Evolutionary conservation across 2,888 invertebrate genomes (phyloP).

Genomic region (Chymomyza fuscimana): DNA sequence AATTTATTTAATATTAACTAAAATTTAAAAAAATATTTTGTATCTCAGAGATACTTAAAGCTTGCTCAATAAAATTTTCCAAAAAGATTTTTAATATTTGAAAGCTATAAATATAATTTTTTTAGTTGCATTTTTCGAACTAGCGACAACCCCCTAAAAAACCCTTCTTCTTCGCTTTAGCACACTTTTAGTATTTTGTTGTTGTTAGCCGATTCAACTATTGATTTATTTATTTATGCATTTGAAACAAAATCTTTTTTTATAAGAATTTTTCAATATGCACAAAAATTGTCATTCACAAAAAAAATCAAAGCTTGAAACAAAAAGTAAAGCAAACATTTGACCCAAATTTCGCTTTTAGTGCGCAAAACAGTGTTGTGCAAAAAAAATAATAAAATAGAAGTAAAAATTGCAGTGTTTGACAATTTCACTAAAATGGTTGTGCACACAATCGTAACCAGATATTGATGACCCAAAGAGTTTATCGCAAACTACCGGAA

Average conservation of each 20-base stretch:
- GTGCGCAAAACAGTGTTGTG: constrained; percentile 39
- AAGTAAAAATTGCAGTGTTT: background rate
- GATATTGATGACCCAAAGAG: constrained; percentile 60
- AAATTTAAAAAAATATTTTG: too few species aligned
- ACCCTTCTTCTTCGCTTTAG: too few species aligned
- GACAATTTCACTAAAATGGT: constrained; percentile 5
- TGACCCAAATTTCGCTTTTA: constrained; percentile 57
- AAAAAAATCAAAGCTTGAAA: background rate
- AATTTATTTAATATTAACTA: too few species aligned
- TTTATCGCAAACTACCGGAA: constrained; percentile 61
- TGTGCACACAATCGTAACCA: constrained; percentile 41
- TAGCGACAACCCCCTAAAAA: too few species aligned
- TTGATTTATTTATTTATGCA: background rate
- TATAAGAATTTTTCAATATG: background rate
- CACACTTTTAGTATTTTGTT: too few species aligned
- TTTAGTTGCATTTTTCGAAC: too few species aligned
- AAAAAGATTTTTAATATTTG: too few species aligned
- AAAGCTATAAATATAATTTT: too few species aligned
- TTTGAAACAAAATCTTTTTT: too few species aligned
- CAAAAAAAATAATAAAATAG: constrained; percentile 7
- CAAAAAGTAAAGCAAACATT: background rate
- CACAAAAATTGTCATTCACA: background rate
- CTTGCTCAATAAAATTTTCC: too few species aligned
- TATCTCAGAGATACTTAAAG: too few species aligned
- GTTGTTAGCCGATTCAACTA: background rate